These are phyloP conservation scores for Drosophila guanche DNA, from an alignment of 1,140 invertebrate species.

Conservation along the genomic window DNA sequence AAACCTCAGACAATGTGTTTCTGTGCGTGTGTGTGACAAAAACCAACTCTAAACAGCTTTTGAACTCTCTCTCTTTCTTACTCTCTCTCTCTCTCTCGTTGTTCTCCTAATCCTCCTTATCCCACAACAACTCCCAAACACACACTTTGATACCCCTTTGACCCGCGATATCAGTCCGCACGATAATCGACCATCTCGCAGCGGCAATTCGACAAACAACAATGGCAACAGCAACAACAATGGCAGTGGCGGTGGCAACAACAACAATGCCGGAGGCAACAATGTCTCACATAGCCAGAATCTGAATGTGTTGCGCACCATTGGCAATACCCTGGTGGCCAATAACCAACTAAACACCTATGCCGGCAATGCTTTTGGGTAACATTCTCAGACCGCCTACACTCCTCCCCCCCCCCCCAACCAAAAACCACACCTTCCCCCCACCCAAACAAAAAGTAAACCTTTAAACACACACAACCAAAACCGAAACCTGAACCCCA, in stretches of 20 bases:
- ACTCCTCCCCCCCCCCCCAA: conserved; percentile 3
- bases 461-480: conserved; percentile 9
- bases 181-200: conserved; percentile 72
- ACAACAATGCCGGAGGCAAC: conserved; percentile 41
- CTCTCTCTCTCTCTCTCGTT: conserved; percentile 23
- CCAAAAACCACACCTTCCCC: too few species aligned
- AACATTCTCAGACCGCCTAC: conserved; percentile 63
- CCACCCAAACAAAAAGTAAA: conserved; percentile 8
- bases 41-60: conserved; percentile 50
- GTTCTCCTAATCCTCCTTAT: conserved; percentile 22
- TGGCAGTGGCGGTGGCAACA: conserved; percentile 25
- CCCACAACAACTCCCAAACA: background rate
- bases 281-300: conserved; percentile 63
- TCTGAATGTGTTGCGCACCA: conserved; percentile 81
- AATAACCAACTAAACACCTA: conserved; percentile 83
- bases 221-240: conserved; percentile 38
- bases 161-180: conserved; percentile 64
- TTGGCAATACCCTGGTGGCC: conserved; percentile 81
- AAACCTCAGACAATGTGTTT: background rate
- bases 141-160: conserved; percentile 10
- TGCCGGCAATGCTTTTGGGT: conserved; percentile 81
- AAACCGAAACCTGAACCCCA: conserved; percentile 2
- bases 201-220: conserved; percentile 49
- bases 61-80: conserved; percentile 31
- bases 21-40: conserved; percentile 29